Conservation (phyloP, 2,888 invertebrate genomes). For the Eristalinus sepulchralis region DNA sequence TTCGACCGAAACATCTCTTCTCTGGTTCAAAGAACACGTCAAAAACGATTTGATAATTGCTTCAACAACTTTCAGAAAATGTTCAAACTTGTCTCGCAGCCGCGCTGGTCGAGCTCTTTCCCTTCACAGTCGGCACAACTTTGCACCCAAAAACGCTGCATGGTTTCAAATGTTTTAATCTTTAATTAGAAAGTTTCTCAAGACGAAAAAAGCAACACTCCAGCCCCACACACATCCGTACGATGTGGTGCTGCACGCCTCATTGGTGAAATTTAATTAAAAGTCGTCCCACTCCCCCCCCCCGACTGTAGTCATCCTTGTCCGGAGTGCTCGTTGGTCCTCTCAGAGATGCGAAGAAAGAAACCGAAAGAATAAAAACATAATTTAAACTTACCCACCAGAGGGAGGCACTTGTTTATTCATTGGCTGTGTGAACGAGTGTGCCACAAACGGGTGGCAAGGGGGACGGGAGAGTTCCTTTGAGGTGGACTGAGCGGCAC, state of each 20-base stretch:
- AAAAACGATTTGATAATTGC: neutral
- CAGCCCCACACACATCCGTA: neutral
- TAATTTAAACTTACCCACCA: neutral
- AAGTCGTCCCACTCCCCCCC: neutral
- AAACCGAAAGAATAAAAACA: neutral
- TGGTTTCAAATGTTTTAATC: neutral
- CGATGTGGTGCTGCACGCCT: neutral
- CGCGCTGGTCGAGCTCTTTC: neutral
- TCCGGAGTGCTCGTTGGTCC: neutral
- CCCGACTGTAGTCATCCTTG: neutral
- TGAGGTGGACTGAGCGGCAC: neutral
- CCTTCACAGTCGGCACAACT: neutral
- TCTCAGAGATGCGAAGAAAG: neutral
- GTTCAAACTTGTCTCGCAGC: neutral
- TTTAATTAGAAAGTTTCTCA: neutral
- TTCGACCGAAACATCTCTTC: no score
- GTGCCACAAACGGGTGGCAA: neutral
- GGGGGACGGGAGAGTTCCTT: neutral
- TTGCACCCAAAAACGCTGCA: neutral
- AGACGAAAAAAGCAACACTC: neutral
- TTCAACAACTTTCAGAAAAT: neutral
- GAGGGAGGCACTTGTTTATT: neutral
- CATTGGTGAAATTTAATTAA: constrained; percentile 7
- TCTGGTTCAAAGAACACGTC: no score
- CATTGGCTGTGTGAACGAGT: neutral